These are phyloP conservation scores for Diarsia brunnea DNA, from an alignment of 2,888 invertebrate genomes.

Conservation along the genomic window DNA sequence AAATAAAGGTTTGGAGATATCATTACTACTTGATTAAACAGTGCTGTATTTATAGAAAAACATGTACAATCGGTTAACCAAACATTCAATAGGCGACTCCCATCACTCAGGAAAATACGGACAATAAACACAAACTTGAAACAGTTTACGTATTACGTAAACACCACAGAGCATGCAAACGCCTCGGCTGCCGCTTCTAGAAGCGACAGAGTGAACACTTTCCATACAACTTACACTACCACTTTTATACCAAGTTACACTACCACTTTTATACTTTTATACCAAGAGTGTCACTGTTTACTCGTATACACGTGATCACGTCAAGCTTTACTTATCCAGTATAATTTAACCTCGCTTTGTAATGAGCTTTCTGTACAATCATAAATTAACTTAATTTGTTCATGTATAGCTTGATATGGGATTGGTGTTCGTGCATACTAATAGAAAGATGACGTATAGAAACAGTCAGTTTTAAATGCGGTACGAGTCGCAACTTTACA, in stretches of 20 bases:
- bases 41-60: conserved; percentile 35
- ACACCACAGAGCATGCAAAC: not conserved
- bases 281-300: not conserved
- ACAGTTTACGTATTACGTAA: conserved; percentile 16
- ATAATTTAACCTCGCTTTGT: no score
- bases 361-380: no score
- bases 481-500: no score
- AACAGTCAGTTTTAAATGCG: no score
- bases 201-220: not conserved
- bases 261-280: no score
- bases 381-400: no score
- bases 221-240: not conserved
- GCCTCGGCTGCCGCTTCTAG: not conserved
- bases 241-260: not conserved
- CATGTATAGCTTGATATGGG: no score
- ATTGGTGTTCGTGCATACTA: not conserved
- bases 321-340: no score
- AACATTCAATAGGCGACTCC: conserved; percentile 31
- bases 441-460: not conserved
- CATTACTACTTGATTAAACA: conserved; percentile 26
- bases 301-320: not conserved
- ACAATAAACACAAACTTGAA: conserved; percentile 18
- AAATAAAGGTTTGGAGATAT: conserved; percentile 26
- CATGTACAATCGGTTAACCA: conserved; percentile 33
- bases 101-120: conserved; percentile 40